phyloP scores from a whole-genome alignment of 2,797 vertebrate genomes.

The Diglossa cyanea region DNA sequence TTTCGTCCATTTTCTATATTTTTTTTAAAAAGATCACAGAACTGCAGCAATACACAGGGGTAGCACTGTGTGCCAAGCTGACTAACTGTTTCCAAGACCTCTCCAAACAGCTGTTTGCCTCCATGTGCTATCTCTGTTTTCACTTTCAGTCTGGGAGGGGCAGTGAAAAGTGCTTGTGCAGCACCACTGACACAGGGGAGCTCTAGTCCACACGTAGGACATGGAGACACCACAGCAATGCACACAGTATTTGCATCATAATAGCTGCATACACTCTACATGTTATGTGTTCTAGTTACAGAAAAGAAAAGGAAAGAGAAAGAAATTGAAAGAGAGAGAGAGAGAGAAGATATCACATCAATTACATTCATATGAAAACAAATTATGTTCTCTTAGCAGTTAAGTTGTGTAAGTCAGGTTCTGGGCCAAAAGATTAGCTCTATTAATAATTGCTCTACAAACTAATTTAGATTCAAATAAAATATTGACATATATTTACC shows the following conservation, averaged over 20 bases:
- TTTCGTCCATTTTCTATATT: background rate
- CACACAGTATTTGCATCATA: background rate
- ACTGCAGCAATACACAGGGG: background rate
- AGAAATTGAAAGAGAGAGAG: background rate
- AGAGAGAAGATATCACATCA: background rate
- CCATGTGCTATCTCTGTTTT: background rate
- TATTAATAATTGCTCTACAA: background rate
- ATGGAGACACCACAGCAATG: background rate
- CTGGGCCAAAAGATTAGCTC: background rate
- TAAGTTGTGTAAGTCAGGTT: background rate
- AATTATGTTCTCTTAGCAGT: background rate
- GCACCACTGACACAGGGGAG: background rate
- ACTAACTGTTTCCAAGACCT: background rate
- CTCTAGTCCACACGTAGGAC: fast-evolving
- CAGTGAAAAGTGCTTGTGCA: background rate
- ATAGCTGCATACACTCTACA: background rate
- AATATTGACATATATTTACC: background rate
- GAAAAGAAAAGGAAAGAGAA: background rate
- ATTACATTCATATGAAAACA: background rate
- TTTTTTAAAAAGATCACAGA: background rate
- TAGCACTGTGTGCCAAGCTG: background rate
- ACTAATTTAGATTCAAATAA: background rate
- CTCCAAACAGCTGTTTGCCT: background rate
- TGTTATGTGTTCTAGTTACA: background rate
- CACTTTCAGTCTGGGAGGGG: background rate